Evolutionary conservation across 2,113 vertebrate species (phyloP).

Genomic region (Pteronura brasiliensis): DNA sequence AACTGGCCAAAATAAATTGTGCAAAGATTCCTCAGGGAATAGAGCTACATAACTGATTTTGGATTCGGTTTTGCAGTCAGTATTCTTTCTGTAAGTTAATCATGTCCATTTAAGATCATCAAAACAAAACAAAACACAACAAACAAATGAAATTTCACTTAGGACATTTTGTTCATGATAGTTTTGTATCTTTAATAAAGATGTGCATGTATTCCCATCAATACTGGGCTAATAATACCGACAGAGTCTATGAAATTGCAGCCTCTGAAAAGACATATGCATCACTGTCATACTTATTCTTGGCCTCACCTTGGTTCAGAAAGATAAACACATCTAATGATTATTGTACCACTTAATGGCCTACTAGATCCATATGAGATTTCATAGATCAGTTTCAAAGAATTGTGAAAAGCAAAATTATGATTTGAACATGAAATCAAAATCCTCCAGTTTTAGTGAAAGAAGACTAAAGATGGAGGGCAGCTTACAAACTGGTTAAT

Average conservation of each 20-base stretch:
- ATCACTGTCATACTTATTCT: not conserved
- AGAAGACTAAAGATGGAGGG: not conserved
- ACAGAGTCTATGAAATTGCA: not conserved
- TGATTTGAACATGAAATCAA: not conserved
- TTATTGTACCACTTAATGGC: not conserved
- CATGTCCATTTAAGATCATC: not conserved
- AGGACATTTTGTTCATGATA: not conserved
- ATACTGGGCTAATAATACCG: not conserved
- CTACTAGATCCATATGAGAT: not conserved
- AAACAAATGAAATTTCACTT: not conserved
- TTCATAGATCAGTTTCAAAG: not conserved
- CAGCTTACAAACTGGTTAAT: not conserved
- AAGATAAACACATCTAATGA: not conserved
- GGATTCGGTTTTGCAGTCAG: conserved; percentile 26
- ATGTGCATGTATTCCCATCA: not conserved
- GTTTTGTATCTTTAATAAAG: conserved; percentile 29
- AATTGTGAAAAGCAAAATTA: conserved; percentile 16
- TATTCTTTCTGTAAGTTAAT: conserved; percentile 41
- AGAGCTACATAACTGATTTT: not conserved
- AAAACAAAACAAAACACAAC: not conserved
- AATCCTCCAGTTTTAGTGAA: not conserved
- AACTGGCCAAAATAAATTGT: conserved; percentile 50
- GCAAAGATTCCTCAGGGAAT: not conserved
- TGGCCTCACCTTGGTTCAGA: not conserved
- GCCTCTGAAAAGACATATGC: not conserved